Evolutionary conservation across 2,113 vertebrate genomes (phyloP), one percentile per base, ranked within the genome.

Genomic region (Laterallus jamaicensis): DNA sequence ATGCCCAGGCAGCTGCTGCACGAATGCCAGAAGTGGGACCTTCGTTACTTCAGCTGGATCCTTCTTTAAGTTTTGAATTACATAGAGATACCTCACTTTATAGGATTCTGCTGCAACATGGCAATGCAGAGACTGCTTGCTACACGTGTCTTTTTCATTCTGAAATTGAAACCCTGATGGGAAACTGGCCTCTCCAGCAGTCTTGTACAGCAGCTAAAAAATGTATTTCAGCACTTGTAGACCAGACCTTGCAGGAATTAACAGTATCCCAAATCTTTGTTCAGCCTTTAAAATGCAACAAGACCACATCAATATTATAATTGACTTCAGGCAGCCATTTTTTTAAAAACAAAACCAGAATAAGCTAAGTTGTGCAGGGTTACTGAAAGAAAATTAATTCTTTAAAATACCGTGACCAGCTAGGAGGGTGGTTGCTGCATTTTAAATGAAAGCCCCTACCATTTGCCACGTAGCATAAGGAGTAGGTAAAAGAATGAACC

Each of bases 1-100:
- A 35, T 88, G 95, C 96, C 96, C 82, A 95, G 82, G 79, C 96
- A 97, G 95, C 96, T 97, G 95, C 88, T 95, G 79, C 49, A 11
- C 4, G 7, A 96, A 94, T 94, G 90, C 94, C 93, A 93, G 42
- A 95, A 96, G 90, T 68, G 52, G 76, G 94, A 93, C 82, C 92
- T 90, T 78, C 31, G 6, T 76, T 92, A 90, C 94, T 95, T 93
- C 93, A 96, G 89, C 90, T 88, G 87, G 93, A 90, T 92, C 93
- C 39, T 68, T 91, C 85, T 5, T 39, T 42, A 86, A 77, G 95
- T 91, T 86, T 95, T 74, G 82, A 90, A 90, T 97, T 97, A 97
- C 96, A 96, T 74, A 85, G 6, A 18, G 87, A 95, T 88, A 92
- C 71, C 79, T 95, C 75, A 42, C n/a, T 21, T 93, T 55, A 78